Conservation (phyloP, 2,797 vertebrate species). For the Neosalanx taihuensis region DNA sequence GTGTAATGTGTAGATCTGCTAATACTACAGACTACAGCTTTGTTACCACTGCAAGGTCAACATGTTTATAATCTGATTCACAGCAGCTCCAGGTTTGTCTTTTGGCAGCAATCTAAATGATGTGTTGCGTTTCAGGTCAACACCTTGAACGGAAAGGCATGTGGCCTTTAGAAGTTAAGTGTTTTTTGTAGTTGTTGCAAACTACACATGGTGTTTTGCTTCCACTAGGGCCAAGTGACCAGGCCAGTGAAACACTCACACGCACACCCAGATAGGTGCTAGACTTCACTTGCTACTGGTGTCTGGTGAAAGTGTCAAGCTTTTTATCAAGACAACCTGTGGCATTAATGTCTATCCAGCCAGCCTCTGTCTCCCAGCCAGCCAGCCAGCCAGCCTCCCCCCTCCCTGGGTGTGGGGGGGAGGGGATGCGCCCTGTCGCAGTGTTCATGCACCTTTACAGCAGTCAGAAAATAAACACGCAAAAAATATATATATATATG, state of each 20-base stretch:
- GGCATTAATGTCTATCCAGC: background rate
- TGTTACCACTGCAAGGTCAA: background rate
- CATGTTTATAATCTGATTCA: background rate
- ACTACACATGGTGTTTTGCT: too few species aligned
- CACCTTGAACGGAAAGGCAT: background rate
- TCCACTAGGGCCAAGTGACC: background rate
- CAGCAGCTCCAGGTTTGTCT: background rate
- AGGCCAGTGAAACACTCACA: background rate
- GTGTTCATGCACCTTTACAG: conserved; percentile 30
- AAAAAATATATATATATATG: too few species aligned
- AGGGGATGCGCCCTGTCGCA: conserved; percentile 12
- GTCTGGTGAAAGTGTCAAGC: background rate
- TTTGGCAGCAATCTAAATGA: background rate
- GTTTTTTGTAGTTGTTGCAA: too few species aligned
- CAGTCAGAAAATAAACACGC: conserved; percentile 27
- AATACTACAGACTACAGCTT: background rate
- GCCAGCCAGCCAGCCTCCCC: background rate
- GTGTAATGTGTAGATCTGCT: background rate
- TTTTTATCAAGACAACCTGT: background rate
- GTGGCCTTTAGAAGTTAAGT: background rate
- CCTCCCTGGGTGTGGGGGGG: conserved; percentile 25
- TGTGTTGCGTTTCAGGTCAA: background rate
- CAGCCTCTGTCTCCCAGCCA: background rate
- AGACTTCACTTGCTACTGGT: background rate
- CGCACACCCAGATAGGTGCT: background rate